A percentile compares a stretch with the other conserved stretches of the same genome.
Conservation (phyloP, 2,113 vertebrate species). For the Apteryx mantelli region DNA sequence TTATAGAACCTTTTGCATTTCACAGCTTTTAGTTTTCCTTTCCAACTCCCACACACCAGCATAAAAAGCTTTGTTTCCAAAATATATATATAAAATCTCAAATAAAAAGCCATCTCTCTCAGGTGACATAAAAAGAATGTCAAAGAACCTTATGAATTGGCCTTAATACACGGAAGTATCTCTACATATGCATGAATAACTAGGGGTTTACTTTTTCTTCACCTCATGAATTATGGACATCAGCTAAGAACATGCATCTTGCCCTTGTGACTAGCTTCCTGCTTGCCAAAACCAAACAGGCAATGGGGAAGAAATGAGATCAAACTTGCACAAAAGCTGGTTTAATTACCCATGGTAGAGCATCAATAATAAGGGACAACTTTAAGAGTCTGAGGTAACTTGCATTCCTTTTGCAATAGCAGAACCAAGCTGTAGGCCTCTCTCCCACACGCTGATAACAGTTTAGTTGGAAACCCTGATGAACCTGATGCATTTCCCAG, state of each 20-base stretch:
- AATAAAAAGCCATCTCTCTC: not conserved
- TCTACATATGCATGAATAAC: not conserved
- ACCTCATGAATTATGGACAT: not conserved
- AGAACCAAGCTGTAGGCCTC: not conserved
- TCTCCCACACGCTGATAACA: not conserved
- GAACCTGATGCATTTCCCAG: not conserved
- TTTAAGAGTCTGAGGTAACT: not conserved
- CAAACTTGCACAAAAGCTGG: not conserved
- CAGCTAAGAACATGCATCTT: not conserved
- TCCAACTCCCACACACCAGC: not conserved
- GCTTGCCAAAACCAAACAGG: not conserved
- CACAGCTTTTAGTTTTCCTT: not conserved
- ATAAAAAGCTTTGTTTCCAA: not conserved
- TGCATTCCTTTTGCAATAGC: not conserved
- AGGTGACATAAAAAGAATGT: slow-evolving; percentile 11
- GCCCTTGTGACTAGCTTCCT: not conserved
- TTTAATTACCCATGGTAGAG: not conserved
- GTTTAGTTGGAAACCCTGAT: not conserved
- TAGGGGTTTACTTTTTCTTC: not conserved
- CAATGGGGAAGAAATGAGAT: not conserved
- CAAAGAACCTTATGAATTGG: not conserved
- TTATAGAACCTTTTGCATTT: not conserved
- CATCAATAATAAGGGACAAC: not conserved
- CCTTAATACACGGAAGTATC: not conserved
- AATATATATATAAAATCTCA: not conserved